Percentiles rank a stretch among this genome's conserved stretches.
Evolutionary conservation across 2,888 invertebrate species (phyloP).

Genomic region (Brachyptera putata): DNA sequence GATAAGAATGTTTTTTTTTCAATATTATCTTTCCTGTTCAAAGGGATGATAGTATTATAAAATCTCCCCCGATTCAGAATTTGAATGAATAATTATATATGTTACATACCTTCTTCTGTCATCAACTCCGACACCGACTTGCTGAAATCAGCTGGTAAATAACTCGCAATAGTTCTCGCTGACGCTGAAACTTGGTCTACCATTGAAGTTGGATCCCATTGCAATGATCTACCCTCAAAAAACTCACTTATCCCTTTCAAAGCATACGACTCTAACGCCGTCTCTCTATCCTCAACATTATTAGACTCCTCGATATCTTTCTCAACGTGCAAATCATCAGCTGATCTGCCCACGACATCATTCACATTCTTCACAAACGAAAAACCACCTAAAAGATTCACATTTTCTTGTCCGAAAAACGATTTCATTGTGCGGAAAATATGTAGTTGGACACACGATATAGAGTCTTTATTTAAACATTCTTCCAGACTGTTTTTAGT

Average conservation of each 20-base stretch:
- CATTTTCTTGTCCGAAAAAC: slow-evolving; percentile 54
- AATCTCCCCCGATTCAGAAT: too few relatives aligned
- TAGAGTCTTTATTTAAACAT: slow-evolving; percentile 58
- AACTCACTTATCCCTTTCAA: slow-evolving; percentile 52
- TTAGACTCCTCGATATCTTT: slow-evolving; percentile 49
- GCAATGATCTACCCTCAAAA: slow-evolving; percentile 53
- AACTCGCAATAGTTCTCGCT: slow-evolving; percentile 48
- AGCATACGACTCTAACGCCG: slow-evolving; percentile 55
- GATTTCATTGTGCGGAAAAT: slow-evolving; percentile 55
- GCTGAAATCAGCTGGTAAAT: slow-evolving; percentile 54
- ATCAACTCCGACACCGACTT: slow-evolving; percentile 52
- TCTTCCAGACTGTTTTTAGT: slow-evolving; percentile 44
- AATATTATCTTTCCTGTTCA: too few relatives aligned
- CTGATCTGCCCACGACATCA: slow-evolving; percentile 43
- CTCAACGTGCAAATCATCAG: slow-evolving; percentile 48
- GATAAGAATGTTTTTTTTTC: too few relatives aligned
- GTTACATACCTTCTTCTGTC: slow-evolving; percentile 55
- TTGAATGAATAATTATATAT: too few relatives aligned
- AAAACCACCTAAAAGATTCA: slow-evolving; percentile 54
- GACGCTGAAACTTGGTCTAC: slow-evolving; percentile 44
- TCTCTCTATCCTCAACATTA: slow-evolving; percentile 51
- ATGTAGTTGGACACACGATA: slow-evolving; percentile 58
- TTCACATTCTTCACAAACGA: slow-evolving; percentile 45
- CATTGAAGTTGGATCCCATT: slow-evolving; percentile 48
- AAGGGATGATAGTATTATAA: too few relatives aligned